Evolutionary conservation across 2,888 invertebrate species (phyloP).

Genomic region (Augochlorella aurata): DNA sequence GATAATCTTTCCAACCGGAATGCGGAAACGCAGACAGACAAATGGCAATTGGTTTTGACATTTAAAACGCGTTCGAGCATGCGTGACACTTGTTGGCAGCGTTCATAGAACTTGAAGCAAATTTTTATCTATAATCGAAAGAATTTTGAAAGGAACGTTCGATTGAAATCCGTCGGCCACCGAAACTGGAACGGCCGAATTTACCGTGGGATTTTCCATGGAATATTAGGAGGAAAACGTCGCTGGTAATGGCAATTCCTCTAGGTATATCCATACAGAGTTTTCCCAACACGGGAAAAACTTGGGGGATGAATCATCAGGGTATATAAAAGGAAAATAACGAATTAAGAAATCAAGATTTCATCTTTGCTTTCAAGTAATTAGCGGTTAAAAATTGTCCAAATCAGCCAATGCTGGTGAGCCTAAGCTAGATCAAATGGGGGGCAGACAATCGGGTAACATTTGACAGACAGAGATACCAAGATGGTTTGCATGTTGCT

Average conservation of each 20-base stretch:
- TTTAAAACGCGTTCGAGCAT: conserved; percentile 52
- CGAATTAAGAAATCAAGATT: neutral
- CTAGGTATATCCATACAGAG: neutral
- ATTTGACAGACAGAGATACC: neutral
- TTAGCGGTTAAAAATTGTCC: neutral
- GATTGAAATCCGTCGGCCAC: neutral
- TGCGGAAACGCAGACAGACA: conserved; percentile 24
- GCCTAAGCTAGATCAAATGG: neutral
- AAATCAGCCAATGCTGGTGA: neutral
- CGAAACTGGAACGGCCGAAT: neutral
- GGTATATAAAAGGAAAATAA: neutral
- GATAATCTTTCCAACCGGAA: conserved; percentile 31
- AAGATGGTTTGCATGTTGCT: neutral
- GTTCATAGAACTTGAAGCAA: neutral
- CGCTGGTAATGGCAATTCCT: neutral
- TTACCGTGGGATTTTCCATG: neutral
- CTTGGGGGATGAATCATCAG: neutral
- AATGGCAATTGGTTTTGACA: conserved; percentile 47
- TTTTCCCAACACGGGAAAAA: neutral
- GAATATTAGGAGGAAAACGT: neutral
- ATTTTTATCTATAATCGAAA: neutral
- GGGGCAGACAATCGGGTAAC: neutral
- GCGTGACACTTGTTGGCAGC: conserved; percentile 33
- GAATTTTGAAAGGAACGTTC: neutral
- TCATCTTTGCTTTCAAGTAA: neutral